Conservation (phyloP, 1,140 invertebrate genomes). For the Ganaspis sp. region DNA sequence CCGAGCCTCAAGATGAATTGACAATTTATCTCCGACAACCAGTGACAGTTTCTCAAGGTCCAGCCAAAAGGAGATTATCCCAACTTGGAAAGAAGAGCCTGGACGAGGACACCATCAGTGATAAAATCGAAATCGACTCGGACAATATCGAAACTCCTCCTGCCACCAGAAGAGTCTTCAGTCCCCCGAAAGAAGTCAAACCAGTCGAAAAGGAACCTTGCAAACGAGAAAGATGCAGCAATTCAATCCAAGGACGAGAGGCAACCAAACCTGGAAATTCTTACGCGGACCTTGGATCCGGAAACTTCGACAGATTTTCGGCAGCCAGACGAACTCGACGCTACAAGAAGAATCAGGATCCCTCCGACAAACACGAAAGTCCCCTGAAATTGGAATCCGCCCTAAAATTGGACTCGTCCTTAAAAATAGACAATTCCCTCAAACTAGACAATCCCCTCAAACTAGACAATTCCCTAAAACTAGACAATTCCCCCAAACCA, state of each 20-base stretch:
- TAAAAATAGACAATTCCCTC: background rate
- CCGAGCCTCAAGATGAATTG: constrained; percentile 75
- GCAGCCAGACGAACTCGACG: constrained; percentile 87
- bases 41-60: constrained; percentile 46
- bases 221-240: constrained; percentile 71
- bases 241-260: constrained; percentile 64
- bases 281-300: constrained; percentile 73
- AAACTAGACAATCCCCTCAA: too few relatives aligned
- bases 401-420: background rate
- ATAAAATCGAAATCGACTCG: constrained; percentile 90
- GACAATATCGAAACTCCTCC: constrained; percentile 94
- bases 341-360: constrained; percentile 85
- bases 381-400: constrained; percentile 32
- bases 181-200: constrained; percentile 80
- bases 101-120: constrained; percentile 76
- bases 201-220: constrained; percentile 73
- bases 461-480: background rate
- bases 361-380: constrained; percentile 63
- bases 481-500: background rate
- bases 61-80: constrained; percentile 58
- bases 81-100: constrained; percentile 59
- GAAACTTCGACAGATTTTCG: constrained; percentile 91
- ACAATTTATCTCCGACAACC: constrained; percentile 82
- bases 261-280: constrained; percentile 50
- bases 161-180: constrained; percentile 83